Conservation (phyloP, 2,888 invertebrate genomes). For the Clunio marinus region DNA sequence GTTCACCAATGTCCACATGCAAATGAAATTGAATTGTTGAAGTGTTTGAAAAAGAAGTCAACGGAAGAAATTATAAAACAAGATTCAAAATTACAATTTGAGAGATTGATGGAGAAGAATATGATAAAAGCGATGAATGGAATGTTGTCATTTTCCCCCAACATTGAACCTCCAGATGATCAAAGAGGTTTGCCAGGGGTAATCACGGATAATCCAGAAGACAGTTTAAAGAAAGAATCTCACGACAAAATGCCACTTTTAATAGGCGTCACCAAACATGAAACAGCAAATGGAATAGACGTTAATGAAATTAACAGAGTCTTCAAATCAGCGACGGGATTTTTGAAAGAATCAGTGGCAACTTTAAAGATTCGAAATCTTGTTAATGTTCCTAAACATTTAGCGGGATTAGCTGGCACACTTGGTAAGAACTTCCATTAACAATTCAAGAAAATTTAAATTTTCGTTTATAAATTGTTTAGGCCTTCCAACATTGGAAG, state of each 20-base stretch:
- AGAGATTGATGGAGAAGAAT: conserved; percentile 56
- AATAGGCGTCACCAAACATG: conserved; percentile 69
- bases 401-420: background rate
- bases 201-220: conserved; percentile 59
- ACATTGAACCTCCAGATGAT: conserved; percentile 64
- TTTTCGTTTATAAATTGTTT: background rate
- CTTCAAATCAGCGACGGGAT: conserved; percentile 45
- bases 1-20: conserved; percentile 60
- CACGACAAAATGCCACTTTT: conserved; percentile 61
- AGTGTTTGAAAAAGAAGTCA: conserved; percentile 58
- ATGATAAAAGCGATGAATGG: conserved; percentile 64
- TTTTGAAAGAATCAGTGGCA: conserved; percentile 21
- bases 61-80: conserved; percentile 49
- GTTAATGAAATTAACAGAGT: conserved; percentile 46
- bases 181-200: conserved; percentile 63
- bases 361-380: conserved; percentile 9
- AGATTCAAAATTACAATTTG: conserved; percentile 58
- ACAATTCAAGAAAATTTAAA: background rate
- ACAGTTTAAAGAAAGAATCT: conserved; percentile 56
- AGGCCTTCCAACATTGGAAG: conserved; percentile 45
- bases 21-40: conserved; percentile 58
- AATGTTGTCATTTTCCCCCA: conserved; percentile 60
- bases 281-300: conserved; percentile 56
- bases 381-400: background rate
- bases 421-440: conserved; percentile 4